Evolutionary conservation across 2,113 vertebrate species (phyloP).

Genomic region (Alexandromys fortis): DNA sequence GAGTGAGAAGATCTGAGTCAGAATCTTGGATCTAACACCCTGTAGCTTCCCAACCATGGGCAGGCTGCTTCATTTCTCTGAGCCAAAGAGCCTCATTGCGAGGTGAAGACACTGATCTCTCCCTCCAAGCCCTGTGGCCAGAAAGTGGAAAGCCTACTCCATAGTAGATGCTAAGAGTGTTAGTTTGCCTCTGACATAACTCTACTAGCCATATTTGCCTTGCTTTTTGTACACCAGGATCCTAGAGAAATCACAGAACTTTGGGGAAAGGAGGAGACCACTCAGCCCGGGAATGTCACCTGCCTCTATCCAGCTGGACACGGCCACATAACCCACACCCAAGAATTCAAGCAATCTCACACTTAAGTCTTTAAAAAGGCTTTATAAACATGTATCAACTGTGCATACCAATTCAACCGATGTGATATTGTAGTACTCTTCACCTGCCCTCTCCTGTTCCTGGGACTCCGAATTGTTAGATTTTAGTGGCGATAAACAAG

Average conservation of each 20-base stretch:
- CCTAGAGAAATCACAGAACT: neutral
- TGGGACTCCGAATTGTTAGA: neutral
- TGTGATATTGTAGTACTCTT: neutral
- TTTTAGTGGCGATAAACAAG: neutral
- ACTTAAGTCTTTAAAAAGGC: neutral
- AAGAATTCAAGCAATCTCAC: neutral
- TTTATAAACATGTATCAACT: neutral
- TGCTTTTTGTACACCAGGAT: neutral
- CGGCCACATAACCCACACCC: neutral
- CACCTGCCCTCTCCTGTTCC: neutral
- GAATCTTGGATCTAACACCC: neutral
- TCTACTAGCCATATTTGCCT: neutral
- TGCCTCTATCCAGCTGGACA: neutral
- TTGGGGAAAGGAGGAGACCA: neutral
- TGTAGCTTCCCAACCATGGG: neutral
- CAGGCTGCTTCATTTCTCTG: neutral
- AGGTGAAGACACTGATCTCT: neutral
- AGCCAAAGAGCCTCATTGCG: neutral
- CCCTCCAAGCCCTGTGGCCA: neutral
- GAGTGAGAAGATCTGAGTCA: neutral
- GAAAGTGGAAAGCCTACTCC: neutral
- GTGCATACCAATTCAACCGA: neutral
- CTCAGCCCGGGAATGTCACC: neutral
- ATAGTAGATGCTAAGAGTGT: neutral
- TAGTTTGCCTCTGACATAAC: neutral